Base-by-base conservation (phyloP, 2,113 vertebrate species). In the Uria lomvia region DNA sequence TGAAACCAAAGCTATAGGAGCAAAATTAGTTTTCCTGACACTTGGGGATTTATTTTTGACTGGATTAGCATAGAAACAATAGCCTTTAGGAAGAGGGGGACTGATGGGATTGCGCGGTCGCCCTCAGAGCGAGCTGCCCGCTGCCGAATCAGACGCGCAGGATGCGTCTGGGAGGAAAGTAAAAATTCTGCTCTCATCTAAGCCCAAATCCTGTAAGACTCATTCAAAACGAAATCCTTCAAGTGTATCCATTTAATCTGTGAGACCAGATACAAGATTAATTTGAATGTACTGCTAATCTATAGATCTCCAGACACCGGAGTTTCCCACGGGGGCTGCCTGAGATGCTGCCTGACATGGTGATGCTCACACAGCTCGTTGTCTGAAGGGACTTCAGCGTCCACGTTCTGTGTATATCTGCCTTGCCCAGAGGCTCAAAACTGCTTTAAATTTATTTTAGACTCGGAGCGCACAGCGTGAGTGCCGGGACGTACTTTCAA, bases 241-340 rank as follows among this genome's bases (percentile, higher is more conserved):
- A 96, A 95, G 94, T 96, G 92, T 95, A 88, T 96, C 92, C 83
- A 82, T 81, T 91, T 96, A 96, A 94, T 96, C 95, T 97, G 93
- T 91, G 90, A 94, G 79, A 68, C 90, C 88, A 93, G 79, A 95
- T 90, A 94, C 36, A 94, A 92, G 90, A 92, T 92, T 96, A 97
- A 96, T 97, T 94, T 95, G 92, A 93, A 97, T 94, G 83, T 96
- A 62, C 76, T 90, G 62, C 90, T 97, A 94, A 97, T 97, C 95
- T 96, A 40, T 55, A 95, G 73, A 86, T 83, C 95, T 94, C 95
- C 88, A 95, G 77, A 60, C 90, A 70, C 83, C 0, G 0, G 58
- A 49, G 88, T 66, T 96, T 73, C 88, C 94, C 80, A 2, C 0
- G 75, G 60, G 92, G 83, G 21, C 50, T 94, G 71, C 22, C 87